Base-by-base conservation (phyloP, 2,797 vertebrate genomes). In the Pterois miles region DNA sequence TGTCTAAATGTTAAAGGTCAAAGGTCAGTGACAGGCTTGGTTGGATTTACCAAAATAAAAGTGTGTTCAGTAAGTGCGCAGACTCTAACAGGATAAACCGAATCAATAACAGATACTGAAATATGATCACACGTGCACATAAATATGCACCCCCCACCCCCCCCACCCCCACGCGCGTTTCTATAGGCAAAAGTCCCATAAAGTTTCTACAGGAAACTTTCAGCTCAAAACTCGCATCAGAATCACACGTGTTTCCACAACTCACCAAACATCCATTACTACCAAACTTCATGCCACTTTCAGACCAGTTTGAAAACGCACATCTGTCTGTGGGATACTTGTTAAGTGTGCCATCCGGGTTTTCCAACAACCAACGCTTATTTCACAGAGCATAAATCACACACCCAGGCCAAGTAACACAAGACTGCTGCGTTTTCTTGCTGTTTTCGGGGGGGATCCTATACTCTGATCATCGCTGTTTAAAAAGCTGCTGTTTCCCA, bases 81-180 rank as follows among this genome's bases (percentile, higher is more conserved):
- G 14, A 63, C 43, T 80, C 54, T 54, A 31, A 40, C 48, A 67
- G 52, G 53, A 83, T 81, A 65, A 86, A 87, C 34, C 64, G 58
- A 90, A 91, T 92, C 90, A 87, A 92, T 88, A 90, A 77, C 82
- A 88, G 77, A 85, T 83, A 71, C 66, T 92, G 92, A 90, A 94
- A 93, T 91, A 84, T 82, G 88, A 93, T 88, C 89, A 82, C 80
- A 81, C 83, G 80, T 86, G 76, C 76, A 78, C 80, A 84, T 88
- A 88, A 64, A 91, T 86, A 90, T 88, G 74, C 76, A 76, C 31
- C 14, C 66, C 52, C 53, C 62, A 6, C 27, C 52, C 46, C 48
- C 14, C 27, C 40, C 5, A 1, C 58, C 27, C 83, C 60, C 75
- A 79, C 60, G 58, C 88, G 71, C 81, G 71, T 84, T 92, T 89